phyloP scores from a whole-genome alignment of 2,888 invertebrate species.

The Trachelus iudaicus region DNA sequence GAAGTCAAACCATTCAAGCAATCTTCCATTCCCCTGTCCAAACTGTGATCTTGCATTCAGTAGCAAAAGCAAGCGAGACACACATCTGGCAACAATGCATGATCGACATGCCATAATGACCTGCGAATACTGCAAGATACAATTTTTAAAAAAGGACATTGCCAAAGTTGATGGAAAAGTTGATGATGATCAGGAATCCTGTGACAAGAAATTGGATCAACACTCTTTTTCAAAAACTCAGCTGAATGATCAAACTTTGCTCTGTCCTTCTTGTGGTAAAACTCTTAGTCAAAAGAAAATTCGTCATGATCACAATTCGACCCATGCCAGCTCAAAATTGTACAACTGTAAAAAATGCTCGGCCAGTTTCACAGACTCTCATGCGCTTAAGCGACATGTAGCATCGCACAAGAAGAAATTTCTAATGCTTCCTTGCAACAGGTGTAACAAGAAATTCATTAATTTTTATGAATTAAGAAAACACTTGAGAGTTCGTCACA shows the following conservation, averaged over 20 bases:
- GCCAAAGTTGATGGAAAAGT: constrained; percentile 3
- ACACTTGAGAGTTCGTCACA: constrained; percentile 10
- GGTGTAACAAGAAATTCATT: constrained; percentile 11
- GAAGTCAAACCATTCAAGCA: constrained; percentile 6
- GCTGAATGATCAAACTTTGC: constrained; percentile 7
- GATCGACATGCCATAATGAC: neutral
- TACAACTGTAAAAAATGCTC: constrained; percentile 8
- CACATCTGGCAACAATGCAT: constrained; percentile 4
- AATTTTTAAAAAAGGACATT: constrained; percentile 7
- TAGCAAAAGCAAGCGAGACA: neutral
- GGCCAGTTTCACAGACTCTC: constrained; percentile 5
- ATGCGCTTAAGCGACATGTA: constrained; percentile 9
- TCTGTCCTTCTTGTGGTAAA: constrained; percentile 6
- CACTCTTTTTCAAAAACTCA: neutral
- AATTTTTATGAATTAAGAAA: constrained; percentile 8
- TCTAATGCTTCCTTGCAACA: constrained; percentile 1
- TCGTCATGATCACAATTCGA: constrained; percentile 7
- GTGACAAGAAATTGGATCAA: neutral
- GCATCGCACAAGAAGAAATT: constrained; percentile 6
- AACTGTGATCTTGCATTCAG: constrained; percentile 10
- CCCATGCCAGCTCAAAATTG: constrained; percentile 8
- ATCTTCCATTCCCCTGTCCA: constrained; percentile 3
- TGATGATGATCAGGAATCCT: constrained; percentile 5
- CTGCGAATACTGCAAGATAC: constrained; percentile 10
- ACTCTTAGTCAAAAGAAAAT: constrained; percentile 7